phyloP scores from a whole-genome alignment of 2,797 vertebrate genomes.

The Myoxocephalus aenaeus region DNA sequence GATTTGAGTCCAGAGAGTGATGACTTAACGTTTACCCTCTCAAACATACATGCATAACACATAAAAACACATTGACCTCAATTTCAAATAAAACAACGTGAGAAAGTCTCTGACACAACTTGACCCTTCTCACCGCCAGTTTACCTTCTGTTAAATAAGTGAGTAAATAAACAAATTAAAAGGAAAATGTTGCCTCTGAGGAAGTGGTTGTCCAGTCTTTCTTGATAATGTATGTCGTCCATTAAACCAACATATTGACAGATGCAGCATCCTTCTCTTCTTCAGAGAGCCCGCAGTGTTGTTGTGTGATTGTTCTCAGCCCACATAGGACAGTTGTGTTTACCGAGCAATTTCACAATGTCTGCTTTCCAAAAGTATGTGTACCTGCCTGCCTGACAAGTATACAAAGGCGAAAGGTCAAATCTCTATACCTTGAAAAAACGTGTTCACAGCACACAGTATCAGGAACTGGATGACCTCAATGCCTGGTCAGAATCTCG shows the following conservation, averaged over 20 bases:
- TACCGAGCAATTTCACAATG: neutral
- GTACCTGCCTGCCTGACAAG: neutral
- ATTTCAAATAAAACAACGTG: neutral
- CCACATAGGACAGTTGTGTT: neutral
- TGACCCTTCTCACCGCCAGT: neutral
- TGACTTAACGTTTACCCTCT: constrained; percentile 4
- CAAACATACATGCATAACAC: neutral
- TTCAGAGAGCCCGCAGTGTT: constrained; percentile 4
- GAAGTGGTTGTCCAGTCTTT: neutral
- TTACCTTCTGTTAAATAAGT: neutral
- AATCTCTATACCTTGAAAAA: neutral
- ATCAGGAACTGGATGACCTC: neutral
- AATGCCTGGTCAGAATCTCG: neutral
- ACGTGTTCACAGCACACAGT: neutral
- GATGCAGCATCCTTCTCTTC: constrained; percentile 8
- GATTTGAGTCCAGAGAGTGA: constrained; percentile 8
- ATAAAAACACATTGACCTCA: neutral
- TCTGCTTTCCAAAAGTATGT: neutral
- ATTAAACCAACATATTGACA: constrained; percentile 26
- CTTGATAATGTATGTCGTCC: neutral
- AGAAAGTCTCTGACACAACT: neutral
- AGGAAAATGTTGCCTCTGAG: constrained; percentile 4
- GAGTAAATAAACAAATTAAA: constrained; percentile 1
- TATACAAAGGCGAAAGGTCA: neutral
- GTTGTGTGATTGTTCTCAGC: neutral